Percentiles rank a stretch among this genome's conserved stretches.
These are phyloP conservation scores for Fissipunctia ypsillon DNA, from an alignment of 2,888 invertebrate genomes.

Conservation along the genomic window DNA sequence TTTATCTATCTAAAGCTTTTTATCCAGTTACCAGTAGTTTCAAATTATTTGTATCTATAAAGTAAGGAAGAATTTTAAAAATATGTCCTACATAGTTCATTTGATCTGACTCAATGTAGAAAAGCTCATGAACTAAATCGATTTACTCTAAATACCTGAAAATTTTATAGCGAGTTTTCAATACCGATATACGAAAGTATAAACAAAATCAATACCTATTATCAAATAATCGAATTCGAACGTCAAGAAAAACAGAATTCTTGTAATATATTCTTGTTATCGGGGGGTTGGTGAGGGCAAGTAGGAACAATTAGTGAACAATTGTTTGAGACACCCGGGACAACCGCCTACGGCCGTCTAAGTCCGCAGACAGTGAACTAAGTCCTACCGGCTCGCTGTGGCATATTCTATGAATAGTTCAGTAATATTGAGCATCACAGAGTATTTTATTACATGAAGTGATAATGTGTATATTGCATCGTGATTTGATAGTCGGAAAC, in stretches of 20 bases:
- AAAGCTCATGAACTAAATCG: constrained; percentile 1
- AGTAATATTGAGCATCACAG: constrained; percentile 42
- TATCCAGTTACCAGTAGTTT: not conserved
- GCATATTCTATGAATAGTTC: constrained; percentile 61
- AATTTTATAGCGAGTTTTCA: constrained; percentile 53
- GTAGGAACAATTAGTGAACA: constrained; percentile 71
- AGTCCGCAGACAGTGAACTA: constrained; percentile 65
- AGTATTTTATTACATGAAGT: constrained; percentile 27
- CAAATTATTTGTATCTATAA: not conserved
- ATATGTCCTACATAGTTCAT: no score
- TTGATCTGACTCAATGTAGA: not conserved
- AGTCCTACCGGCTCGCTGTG: constrained; percentile 53
- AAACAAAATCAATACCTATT: constrained; percentile 47
- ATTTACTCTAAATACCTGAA: constrained; percentile 29
- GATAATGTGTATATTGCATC: not conserved
- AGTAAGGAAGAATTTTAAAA: not conserved
- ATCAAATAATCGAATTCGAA: constrained; percentile 60
- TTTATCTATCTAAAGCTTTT: not conserved
- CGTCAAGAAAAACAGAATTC: constrained; percentile 65
- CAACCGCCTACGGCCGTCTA: constrained; percentile 70
- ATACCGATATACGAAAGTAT: constrained; percentile 59
- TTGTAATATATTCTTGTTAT: constrained; percentile 58
- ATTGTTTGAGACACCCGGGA: constrained; percentile 73
- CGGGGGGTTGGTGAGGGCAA: constrained; percentile 60
- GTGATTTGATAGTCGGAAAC: not conserved